Conservation (phyloP, 2,797 vertebrate genomes). For the Propithecus deckenii region DNA sequence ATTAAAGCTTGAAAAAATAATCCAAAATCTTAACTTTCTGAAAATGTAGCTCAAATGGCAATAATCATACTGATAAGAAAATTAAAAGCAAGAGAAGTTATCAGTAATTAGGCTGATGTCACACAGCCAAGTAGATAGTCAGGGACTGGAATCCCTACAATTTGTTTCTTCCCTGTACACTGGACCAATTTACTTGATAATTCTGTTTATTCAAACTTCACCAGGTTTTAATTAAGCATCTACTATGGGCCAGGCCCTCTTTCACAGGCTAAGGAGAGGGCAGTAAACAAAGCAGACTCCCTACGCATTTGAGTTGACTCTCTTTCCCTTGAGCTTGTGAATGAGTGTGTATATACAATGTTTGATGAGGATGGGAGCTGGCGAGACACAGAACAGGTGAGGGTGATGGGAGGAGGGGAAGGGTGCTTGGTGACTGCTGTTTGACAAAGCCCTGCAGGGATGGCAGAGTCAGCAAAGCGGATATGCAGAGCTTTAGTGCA, state of each 20-base stretch:
- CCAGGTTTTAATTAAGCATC: neutral
- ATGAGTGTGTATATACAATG: rapidly evolving
- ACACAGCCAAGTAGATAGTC: neutral
- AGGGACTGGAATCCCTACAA: rapidly evolving
- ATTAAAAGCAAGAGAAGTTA: neutral
- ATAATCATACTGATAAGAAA: neutral
- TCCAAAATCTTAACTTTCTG: neutral
- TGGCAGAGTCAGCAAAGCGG: neutral
- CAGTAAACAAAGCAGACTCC: neutral
- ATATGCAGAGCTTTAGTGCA: neutral
- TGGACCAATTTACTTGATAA: rapidly evolving
- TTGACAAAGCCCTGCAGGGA: rapidly evolving
- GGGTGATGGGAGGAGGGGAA: neutral
- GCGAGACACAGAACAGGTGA: neutral
- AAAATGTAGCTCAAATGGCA: neutral
- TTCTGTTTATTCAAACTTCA: neutral
- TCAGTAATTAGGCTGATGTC: neutral
- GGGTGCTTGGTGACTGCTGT: rapidly evolving
- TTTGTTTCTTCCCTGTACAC: neutral
- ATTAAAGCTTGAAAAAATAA: neutral
- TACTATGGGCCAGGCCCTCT: rapidly evolving
- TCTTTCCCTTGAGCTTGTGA: neutral
- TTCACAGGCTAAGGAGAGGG: rapidly evolving
- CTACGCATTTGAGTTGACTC: rapidly evolving
- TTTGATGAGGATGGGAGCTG: too few relatives aligned